Conservation (phyloP, 2,888 invertebrate species). For the Siphlonurus alternatus region DNA sequence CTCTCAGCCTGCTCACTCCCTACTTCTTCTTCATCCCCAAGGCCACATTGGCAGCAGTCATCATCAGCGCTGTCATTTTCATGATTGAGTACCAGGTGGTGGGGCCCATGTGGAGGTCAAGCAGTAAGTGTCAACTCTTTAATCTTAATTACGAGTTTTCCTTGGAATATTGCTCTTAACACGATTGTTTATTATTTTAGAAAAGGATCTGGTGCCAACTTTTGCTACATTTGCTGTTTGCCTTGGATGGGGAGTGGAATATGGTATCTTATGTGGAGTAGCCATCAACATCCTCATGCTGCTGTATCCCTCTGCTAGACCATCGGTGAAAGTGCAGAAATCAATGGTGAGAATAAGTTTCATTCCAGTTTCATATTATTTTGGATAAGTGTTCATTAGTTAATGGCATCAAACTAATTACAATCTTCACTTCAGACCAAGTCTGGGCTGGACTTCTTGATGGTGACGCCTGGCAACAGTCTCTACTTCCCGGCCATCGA, state of each 20-base stretch:
- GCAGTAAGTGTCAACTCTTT: slow-evolving; percentile 33
- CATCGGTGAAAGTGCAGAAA: slow-evolving; percentile 54
- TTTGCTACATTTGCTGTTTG: slow-evolving; percentile 70
- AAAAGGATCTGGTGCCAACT: slow-evolving; percentile 55
- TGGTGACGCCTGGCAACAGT: slow-evolving; percentile 65
- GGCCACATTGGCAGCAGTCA: slow-evolving; percentile 78
- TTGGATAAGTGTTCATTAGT: slow-evolving; percentile 13
- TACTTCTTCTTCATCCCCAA: slow-evolving; percentile 82
- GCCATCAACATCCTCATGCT: slow-evolving; percentile 59
- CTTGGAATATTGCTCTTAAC: background rate
- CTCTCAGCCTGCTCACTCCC: slow-evolving; percentile 71
- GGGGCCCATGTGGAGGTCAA: slow-evolving; percentile 70
- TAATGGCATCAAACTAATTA: too few species aligned
- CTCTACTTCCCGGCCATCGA: slow-evolving; percentile 71
- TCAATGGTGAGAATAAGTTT: slow-evolving; percentile 35
- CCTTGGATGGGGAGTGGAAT: slow-evolving; percentile 65
- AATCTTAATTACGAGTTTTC: background rate
- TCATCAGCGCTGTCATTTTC: slow-evolving; percentile 87
- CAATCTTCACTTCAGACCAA: slow-evolving; percentile 37
- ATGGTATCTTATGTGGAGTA: slow-evolving; percentile 71
- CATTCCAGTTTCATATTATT: background rate
- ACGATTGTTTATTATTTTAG: slow-evolving; percentile 18
- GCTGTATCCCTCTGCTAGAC: slow-evolving; percentile 65
- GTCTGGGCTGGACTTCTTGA: slow-evolving; percentile 50
- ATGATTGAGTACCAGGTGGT: slow-evolving; percentile 87